phyloP scores from a whole-genome alignment of 1,140 invertebrate species.

The Tribolium castaneum region DNA sequence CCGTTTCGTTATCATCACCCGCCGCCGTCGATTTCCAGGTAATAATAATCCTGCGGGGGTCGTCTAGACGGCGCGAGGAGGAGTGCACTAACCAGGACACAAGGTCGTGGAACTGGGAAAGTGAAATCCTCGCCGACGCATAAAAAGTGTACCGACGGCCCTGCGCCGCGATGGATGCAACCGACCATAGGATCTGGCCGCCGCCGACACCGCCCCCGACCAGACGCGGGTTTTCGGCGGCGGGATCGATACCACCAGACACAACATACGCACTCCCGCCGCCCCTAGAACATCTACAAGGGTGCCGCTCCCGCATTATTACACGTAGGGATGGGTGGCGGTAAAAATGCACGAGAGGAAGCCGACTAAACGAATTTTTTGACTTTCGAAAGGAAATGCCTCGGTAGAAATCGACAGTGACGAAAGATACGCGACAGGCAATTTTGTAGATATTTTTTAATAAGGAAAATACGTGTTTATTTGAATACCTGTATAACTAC shows the following conservation, averaged over 20 bases:
- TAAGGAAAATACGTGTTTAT: too few species aligned
- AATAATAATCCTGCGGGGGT: slow-evolving; percentile 11
- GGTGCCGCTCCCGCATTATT: neutral
- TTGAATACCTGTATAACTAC: too few species aligned
- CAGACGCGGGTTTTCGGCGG: slow-evolving; percentile 14
- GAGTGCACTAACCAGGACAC: slow-evolving; percentile 27
- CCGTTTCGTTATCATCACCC: neutral
- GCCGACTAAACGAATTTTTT: too few species aligned
- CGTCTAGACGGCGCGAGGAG: slow-evolving; percentile 37
- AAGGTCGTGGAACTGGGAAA: slow-evolving; percentile 58
- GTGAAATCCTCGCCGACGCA: slow-evolving; percentile 55
- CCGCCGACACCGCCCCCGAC: neutral
- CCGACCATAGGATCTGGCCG: slow-evolving; percentile 33
- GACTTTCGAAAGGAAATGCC: too few species aligned
- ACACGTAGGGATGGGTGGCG: neutral
- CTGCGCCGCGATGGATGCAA: slow-evolving; percentile 7
- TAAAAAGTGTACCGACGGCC: slow-evolving; percentile 44
- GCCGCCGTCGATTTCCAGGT: neutral
- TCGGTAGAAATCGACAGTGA: too few species aligned
- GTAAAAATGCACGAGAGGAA: too few species aligned
- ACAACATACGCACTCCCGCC: slow-evolving; percentile 49
- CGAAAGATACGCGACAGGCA: too few species aligned
- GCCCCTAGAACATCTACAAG: neutral
- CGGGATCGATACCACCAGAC: slow-evolving; percentile 56
- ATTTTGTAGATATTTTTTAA: too few species aligned